phyloP scores from a whole-genome alignment of 30 jellyfish, hydroid and myxozoan genomes.

The Aurelia aurita complex sp. Pacific region DNA sequence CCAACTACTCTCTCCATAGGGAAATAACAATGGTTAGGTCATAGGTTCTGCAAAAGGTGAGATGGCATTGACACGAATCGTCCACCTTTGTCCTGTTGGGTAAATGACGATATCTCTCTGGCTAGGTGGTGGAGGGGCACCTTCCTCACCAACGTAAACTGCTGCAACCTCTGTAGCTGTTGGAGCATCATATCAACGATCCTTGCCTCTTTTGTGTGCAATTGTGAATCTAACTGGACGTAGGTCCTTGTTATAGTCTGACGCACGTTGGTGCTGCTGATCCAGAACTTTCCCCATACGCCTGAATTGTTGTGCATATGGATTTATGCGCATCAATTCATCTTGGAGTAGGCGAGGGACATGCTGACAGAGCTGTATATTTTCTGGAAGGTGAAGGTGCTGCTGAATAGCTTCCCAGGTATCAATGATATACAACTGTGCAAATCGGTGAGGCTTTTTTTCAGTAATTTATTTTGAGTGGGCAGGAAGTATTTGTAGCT shows the following conservation, averaged over 20 bases:
- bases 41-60: constrained; percentile 7
- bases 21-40: background rate
- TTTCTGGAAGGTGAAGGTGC: constrained; percentile 19
- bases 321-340: constrained; percentile 30
- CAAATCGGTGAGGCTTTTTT: constrained; percentile 38
- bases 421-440: constrained; percentile 52
- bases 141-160: constrained; percentile 70
- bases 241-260: constrained; percentile 16
- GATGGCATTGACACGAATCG: constrained; percentile 5
- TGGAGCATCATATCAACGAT: constrained; percentile 64
- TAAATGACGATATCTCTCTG: constrained; percentile 73
- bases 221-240: constrained; percentile 26
- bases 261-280: constrained; percentile 26
- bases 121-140: constrained; percentile 57
- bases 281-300: constrained; percentile 42
- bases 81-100: constrained; percentile 35
- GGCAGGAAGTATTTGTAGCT: too few relatives aligned
- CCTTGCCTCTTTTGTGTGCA: constrained; percentile 5
- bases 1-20: constrained; percentile 71
- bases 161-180: constrained; percentile 61
- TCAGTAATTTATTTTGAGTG: too few relatives aligned
- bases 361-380: constrained; percentile 18
- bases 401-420: constrained; percentile 36
- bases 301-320: constrained; percentile 23
- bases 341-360: constrained; percentile 26